Conservation (phyloP, 2,888 invertebrate genomes). For the Eilema sororculum region DNA sequence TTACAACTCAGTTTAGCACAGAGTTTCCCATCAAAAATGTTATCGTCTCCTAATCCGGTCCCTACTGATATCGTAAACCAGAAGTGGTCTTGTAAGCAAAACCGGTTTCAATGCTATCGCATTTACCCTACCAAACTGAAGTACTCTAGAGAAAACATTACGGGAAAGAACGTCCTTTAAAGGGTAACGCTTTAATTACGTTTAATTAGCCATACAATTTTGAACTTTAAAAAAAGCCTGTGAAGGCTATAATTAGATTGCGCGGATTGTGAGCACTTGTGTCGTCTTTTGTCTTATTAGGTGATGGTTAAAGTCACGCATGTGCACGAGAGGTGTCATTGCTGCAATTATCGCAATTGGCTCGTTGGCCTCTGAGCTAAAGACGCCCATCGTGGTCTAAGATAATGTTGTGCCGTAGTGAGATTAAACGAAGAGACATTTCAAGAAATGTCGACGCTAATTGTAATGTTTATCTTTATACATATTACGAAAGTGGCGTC, state of each 20-base stretch:
- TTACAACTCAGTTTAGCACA: constrained; percentile 78
- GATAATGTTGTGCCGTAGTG: constrained; percentile 49
- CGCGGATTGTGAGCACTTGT: constrained; percentile 54
- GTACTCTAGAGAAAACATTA: constrained; percentile 75
- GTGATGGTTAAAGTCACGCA: constrained; percentile 78
- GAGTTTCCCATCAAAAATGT: constrained; percentile 78
- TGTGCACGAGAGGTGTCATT: constrained; percentile 83
- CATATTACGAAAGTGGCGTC: constrained; percentile 19
- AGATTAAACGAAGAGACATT: constrained; percentile 40
- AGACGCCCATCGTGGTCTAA: constrained; percentile 80
- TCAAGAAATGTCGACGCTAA: constrained; percentile 34
- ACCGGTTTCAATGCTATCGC: constrained; percentile 80
- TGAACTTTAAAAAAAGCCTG: constrained; percentile 60
- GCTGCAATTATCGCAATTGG: constrained; percentile 86
- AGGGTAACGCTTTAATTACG: constrained; percentile 56
- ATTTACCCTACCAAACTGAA: constrained; percentile 70
- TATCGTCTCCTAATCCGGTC: constrained; percentile 85
- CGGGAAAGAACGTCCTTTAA: constrained; percentile 62
- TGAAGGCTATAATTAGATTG: constrained; percentile 62
- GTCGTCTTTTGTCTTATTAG: constrained; percentile 62
- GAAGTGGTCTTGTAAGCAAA: constrained; percentile 80
- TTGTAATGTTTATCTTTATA: constrained; percentile 34
- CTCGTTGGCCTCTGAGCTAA: constrained; percentile 79
- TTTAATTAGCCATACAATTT: constrained; percentile 54
- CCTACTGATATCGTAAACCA: constrained; percentile 82